Base-by-base conservation (phyloP, 2,113 vertebrate species). In the Bubo blakistoni region DNA sequence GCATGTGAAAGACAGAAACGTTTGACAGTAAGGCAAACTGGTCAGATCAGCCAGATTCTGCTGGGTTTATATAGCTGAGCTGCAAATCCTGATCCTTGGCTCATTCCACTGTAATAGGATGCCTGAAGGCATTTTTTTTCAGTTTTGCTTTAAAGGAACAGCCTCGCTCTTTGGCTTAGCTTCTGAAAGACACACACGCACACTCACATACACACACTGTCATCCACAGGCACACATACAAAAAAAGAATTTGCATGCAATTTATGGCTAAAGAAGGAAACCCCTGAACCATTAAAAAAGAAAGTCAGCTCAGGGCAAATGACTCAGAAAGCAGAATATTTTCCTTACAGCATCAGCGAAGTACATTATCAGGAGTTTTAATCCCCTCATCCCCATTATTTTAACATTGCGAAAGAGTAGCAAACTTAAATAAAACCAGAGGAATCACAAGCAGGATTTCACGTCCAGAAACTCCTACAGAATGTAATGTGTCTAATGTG, bases 131-230 rank as follows among this genome's bases (percentile, higher is more conserved):
- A 96, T 85, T 94, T 90, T 95, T 93, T 97, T 94, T 92, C 96
- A 74, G 97, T 98, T 97, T 97, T 94, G 97, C 97, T 97, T 98
- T 98, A 98, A 98, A 98, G 98, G 98, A 97, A 97, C 98, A 98
- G 98, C 97, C 97, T 93, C 97, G 94, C 97, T 94, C 96, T 88
- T 63, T 94, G 93, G 90, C 95, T 97, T 82, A n/a, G 94, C 96
- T 97, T 97, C 90, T 90, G 96, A 97, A 82, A 96, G 94, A 82
- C 92, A 25, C 97, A 10, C 95, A 85, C 79, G 2, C 95, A 62
- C 93, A 57, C 94, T 38, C 74, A 78, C 97, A 83, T 57, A n/a
- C 94, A 72, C 86, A 27, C 38, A 8, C 72, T 72, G 88, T 94
- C 95, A 95, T 74, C 70, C 69, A 7, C 84, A 32, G 72, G 70